phyloP scores from a whole-genome alignment of 2,888 invertebrate genomes.

The Hydroisotoma schaefferi region DNA sequence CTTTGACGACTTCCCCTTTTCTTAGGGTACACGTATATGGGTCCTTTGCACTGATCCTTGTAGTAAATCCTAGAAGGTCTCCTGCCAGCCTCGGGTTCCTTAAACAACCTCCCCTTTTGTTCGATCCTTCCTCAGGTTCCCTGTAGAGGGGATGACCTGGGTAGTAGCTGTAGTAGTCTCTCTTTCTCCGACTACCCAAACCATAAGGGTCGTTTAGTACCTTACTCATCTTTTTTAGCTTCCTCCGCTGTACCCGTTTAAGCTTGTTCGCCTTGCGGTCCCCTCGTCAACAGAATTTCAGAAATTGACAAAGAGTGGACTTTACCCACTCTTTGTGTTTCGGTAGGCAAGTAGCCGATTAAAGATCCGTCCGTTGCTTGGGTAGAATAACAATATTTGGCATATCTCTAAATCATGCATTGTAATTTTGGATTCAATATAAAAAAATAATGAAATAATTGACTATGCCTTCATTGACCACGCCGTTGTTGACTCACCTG shows the following conservation, averaged over 20 bases:
- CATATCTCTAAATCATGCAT: too few species aligned
- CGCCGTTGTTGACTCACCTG: too few species aligned
- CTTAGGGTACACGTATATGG: slow-evolving; percentile 19
- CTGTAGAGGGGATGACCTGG: slow-evolving; percentile 21
- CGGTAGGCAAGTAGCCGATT: not conserved
- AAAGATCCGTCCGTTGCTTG: not conserved
- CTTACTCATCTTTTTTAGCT: slow-evolving; percentile 6
- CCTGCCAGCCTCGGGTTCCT: slow-evolving; percentile 27
- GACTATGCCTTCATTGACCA: too few species aligned
- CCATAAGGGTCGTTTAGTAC: slow-evolving; percentile 3
- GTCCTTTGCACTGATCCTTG: slow-evolving; percentile 25
- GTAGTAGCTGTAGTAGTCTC: slow-evolving; percentile 1
- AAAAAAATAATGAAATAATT: too few species aligned
- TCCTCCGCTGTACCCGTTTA: slow-evolving; percentile 8
- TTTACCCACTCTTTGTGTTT: not conserved
- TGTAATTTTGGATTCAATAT: too few species aligned
- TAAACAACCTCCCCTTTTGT: slow-evolving; percentile 17
- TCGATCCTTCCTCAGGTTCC: slow-evolving; percentile 16
- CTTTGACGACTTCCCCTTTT: too few species aligned
- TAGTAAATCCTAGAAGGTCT: slow-evolving; percentile 20
- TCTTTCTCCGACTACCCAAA: not conserved
- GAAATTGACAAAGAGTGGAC: too few species aligned
- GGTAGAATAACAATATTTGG: too few species aligned
- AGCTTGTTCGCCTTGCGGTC: slow-evolving; percentile 6
- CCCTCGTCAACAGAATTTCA: slow-evolving; percentile 16